Conservation (phyloP, 2,888 invertebrate genomes). For the Eupithecia insigniata region DNA sequence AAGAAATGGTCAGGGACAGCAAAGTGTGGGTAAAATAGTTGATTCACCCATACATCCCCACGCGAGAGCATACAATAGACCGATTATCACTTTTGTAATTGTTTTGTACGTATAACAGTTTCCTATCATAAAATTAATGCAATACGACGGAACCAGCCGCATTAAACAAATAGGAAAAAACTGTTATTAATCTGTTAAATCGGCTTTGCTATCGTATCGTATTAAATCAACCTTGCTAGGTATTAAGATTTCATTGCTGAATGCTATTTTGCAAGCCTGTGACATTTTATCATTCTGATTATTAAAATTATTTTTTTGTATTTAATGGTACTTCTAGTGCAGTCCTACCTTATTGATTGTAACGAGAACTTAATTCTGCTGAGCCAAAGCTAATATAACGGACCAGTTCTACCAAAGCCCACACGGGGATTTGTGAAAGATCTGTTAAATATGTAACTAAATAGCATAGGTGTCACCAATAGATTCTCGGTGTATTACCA, state of each 20-base stretch:
- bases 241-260: neutral
- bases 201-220: neutral
- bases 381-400: neutral
- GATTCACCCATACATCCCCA: too few species aligned
- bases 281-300: neutral
- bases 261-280: neutral
- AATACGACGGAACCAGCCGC: neutral
- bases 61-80: constrained; percentile 47
- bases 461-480: too few species aligned
- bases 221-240: neutral
- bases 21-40: too few species aligned
- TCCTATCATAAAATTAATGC: constrained; percentile 29
- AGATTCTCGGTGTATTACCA: too few species aligned
- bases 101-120: constrained; percentile 22
- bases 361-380: neutral
- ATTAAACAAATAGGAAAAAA: neutral
- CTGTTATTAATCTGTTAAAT: neutral
- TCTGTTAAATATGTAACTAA: neutral
- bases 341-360: neutral
- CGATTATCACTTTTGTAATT: constrained; percentile 43
- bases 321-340: neutral
- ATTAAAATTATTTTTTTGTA: neutral
- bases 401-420: neutral
- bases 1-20: too few species aligned
- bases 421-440: neutral